phyloP scores from a whole-genome alignment of 2,113 vertebrate genomes.

The Ailurus styani region DNA sequence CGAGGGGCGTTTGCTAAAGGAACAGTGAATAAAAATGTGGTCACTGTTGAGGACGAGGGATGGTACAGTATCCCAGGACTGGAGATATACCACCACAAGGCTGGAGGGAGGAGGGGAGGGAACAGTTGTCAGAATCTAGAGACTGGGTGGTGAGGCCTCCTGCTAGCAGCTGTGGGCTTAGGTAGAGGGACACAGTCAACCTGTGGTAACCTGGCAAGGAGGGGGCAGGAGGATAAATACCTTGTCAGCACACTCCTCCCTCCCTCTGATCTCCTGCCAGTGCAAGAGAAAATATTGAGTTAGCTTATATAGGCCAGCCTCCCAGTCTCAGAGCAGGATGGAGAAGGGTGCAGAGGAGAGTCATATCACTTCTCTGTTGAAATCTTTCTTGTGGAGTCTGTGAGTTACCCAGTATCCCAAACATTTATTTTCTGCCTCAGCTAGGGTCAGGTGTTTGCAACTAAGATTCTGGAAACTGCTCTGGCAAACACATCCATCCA shows the following conservation, averaged over 20 bases:
- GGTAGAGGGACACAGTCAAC: background rate
- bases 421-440: background rate
- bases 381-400: background rate
- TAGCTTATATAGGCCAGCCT: background rate
- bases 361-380: background rate
- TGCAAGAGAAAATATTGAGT: background rate
- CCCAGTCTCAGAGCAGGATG: background rate
- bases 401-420: background rate
- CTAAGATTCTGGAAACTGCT: background rate
- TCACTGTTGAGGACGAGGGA: background rate
- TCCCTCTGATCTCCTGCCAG: slow-evolving; percentile 49
- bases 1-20: background rate
- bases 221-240: background rate
- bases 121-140: background rate
- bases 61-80: background rate
- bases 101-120: background rate
- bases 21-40: background rate
- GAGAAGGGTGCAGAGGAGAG: background rate
- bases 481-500: background rate
- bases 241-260: slow-evolving; percentile 11
- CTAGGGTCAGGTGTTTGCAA: background rate
- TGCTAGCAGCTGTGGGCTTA: background rate
- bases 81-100: background rate
- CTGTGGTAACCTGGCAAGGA: background rate
- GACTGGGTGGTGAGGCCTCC: background rate